Percentiles rank a stretch among this genome's conserved stretches.
Conservation (phyloP, 2,888 invertebrate species). For the Cerastis leucographa region DNA sequence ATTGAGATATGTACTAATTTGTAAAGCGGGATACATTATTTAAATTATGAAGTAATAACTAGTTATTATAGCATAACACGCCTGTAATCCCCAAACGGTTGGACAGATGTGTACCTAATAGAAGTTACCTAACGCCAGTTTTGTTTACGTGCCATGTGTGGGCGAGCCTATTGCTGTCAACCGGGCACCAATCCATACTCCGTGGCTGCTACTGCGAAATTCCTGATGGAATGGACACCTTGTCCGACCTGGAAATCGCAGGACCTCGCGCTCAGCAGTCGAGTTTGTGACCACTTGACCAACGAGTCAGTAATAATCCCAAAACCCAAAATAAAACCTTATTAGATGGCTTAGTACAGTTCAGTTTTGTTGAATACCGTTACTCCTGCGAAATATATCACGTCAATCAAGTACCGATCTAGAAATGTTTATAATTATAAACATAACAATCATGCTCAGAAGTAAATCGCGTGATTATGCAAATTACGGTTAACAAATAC, state of each 20-base stretch:
- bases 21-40: background rate
- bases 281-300: no score
- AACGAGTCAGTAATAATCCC: background rate
- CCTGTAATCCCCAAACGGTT: no score
- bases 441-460: conserved; percentile 6
- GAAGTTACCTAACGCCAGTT: no score
- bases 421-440: background rate
- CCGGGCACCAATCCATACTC: no score
- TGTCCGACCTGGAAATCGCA: no score
- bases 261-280: no score
- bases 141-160: no score
- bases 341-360: background rate
- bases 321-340: background rate
- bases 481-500: conserved; percentile 36
- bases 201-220: no score
- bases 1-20: background rate
- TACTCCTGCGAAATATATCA: background rate
- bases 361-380: background rate
- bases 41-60: background rate
- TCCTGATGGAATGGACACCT: no score
- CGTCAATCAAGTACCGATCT: background rate
- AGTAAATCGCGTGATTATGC: conserved; percentile 35
- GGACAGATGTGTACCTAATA: no score
- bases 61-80: no score
- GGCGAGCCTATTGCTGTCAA: no score